Percentiles rank a stretch among this genome's conserved stretches.
phyloP scores from a whole-genome alignment of 2,797 vertebrate species.

The Galagoides demidoff region DNA sequence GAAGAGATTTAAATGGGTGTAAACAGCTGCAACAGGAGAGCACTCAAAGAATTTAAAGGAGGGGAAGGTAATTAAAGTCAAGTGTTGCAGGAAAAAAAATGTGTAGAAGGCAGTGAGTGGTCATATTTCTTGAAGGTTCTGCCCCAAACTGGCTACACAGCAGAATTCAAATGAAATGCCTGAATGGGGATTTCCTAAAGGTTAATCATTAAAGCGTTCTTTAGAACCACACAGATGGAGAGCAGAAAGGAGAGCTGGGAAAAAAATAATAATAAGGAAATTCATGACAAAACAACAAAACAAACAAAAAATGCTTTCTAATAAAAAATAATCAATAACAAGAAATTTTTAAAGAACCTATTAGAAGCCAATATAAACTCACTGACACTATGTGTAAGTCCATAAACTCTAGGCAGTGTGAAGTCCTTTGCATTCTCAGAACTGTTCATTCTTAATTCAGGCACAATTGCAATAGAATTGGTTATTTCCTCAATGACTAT shows the following conservation, averaged over 20 bases:
- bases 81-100: not conserved
- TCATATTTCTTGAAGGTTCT: not conserved
- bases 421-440: not conserved
- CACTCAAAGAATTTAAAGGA: not conserved
- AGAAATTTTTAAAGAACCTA: not conserved
- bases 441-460: not conserved
- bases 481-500: not conserved
- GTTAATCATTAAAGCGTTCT: not conserved
- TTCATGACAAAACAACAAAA: not conserved
- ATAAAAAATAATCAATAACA: no score
- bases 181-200: not conserved
- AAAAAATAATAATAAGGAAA: not conserved
- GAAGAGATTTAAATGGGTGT: not conserved
- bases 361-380: not conserved
- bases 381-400: accelerated
- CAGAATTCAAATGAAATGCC: not conserved
- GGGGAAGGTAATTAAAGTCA: not conserved
- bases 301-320: not conserved
- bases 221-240: not conserved
- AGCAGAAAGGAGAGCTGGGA: not conserved
- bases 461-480: not conserved
- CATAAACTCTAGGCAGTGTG: not conserved
- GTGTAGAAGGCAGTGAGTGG: no score
- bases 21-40: not conserved
- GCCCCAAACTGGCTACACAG: not conserved